Percentiles rank a stretch among this genome's conserved stretches.
Conservation (phyloP, 2,888 invertebrate species). For the Catotricha subobsoleta region DNA sequence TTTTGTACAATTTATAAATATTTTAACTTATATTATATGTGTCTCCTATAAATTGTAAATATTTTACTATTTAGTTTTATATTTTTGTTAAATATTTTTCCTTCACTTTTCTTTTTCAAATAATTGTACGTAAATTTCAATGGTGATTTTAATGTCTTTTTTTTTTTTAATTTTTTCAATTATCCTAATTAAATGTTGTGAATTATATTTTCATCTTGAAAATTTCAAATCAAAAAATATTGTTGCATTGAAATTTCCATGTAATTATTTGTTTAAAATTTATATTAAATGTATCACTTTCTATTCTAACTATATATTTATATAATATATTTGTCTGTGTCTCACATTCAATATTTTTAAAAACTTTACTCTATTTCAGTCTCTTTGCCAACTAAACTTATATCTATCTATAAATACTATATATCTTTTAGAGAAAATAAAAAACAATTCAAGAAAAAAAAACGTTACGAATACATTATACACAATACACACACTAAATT, state of each 20-base stretch:
- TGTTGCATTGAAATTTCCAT: not conserved
- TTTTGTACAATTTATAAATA: no score
- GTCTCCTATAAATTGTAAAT: no score
- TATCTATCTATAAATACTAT: no score
- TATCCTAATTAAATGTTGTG: not conserved
- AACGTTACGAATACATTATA: no score
- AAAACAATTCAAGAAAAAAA: no score
- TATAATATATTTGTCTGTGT: not conserved
- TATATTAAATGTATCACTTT: no score
- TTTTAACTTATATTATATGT: no score
- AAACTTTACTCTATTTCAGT: not conserved
- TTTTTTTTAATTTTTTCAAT: constrained; percentile 1
- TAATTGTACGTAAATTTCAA: not conserved
- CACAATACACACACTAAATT: no score
- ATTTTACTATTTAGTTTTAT: no score
- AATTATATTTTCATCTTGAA: not conserved
- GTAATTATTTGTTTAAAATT: not conserved
- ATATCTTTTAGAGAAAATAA: no score
- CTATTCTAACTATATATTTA: no score
- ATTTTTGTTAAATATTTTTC: no score
- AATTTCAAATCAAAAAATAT: not conserved
- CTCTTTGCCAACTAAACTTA: not conserved
- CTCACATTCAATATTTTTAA: not conserved
- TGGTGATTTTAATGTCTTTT: not conserved
- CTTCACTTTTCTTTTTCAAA: not conserved